phyloP scores from a whole-genome alignment of 2,113 vertebrate genomes.

The Holacanthus passer region DNA sequence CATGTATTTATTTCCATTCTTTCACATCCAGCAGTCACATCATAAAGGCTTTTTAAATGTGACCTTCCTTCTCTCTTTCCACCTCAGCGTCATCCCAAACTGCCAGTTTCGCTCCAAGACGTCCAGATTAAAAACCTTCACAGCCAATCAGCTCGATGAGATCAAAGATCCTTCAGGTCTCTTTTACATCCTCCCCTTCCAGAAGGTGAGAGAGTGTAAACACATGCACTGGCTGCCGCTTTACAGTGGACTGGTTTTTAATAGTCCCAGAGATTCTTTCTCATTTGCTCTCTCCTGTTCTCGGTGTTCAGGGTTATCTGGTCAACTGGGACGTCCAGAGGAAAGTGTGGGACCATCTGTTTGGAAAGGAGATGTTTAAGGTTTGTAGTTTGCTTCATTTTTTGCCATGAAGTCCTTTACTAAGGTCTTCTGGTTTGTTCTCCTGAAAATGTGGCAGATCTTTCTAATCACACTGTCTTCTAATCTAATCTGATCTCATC shows the following conservation, averaged over 20 bases:
- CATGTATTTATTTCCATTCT: neutral
- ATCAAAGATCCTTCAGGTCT: constrained; percentile 98
- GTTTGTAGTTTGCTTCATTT: constrained; percentile 72
- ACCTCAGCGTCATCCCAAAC: constrained; percentile 93
- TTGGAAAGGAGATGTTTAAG: constrained; percentile 99
- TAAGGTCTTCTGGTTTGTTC: neutral
- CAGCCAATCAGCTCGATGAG: constrained; percentile 97
- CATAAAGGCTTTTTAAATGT: neutral
- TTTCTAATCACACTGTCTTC: neutral
- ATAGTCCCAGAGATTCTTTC: neutral
- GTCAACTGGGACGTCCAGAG: constrained; percentile 99
- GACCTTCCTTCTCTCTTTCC: neutral
- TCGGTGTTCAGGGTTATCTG: constrained; percentile 90
- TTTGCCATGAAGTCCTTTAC: neutral
- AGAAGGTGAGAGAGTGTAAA: constrained; percentile 86
- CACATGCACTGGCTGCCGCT: neutral
- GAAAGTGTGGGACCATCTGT: constrained; percentile 99
- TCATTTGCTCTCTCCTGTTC: neutral
- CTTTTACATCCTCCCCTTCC: constrained; percentile 97
- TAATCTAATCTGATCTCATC: neutral
- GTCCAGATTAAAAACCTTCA: constrained; percentile 96
- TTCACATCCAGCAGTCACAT: neutral
- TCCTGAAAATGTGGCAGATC: neutral
- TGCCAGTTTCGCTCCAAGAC: constrained; percentile 98
- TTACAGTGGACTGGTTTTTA: fast-evolving